phyloP scores from a whole-genome alignment of 2,888 invertebrate genomes.

The Lepidochitona cinerea region DNA sequence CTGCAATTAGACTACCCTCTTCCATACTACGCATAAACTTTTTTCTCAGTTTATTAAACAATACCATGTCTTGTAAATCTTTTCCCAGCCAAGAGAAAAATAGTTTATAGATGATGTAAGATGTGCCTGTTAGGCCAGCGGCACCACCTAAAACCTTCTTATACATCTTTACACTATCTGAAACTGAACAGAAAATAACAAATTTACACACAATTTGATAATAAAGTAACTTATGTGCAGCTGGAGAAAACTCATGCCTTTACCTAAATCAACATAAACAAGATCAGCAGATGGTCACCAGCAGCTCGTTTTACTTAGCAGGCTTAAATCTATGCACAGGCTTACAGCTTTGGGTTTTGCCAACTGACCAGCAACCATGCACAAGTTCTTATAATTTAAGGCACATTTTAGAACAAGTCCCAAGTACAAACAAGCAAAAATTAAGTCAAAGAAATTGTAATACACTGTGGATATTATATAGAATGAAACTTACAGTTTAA shows the following conservation, averaged over 20 bases:
- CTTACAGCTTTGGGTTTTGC: too few species aligned
- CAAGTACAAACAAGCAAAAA: too few species aligned
- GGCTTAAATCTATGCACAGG: too few species aligned
- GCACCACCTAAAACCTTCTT: neutral
- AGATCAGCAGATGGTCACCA: too few species aligned
- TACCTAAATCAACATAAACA: too few species aligned
- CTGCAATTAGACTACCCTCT: neutral
- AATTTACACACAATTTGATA: neutral
- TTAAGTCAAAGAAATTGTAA: too few species aligned
- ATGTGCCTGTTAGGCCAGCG: neutral
- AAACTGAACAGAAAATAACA: neutral
- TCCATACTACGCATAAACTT: neutral
- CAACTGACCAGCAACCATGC: too few species aligned
- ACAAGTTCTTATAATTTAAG: too few species aligned
- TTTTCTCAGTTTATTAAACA: neutral
- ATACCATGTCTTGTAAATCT: neutral
- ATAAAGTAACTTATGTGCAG: neutral
- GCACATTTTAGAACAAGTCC: too few species aligned
- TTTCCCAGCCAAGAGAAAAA: neutral
- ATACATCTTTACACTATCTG: neutral
- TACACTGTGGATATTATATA: too few species aligned
- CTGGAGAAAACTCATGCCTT: neutral
- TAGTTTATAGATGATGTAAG: neutral
- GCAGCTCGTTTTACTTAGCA: too few species aligned
- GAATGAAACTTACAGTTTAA: too few species aligned